A percentile compares a stretch with the other conserved stretches of the same genome.
phyloP scores from a whole-genome alignment of 2,888 invertebrate genomes.

The Venusia cambrica region DNA sequence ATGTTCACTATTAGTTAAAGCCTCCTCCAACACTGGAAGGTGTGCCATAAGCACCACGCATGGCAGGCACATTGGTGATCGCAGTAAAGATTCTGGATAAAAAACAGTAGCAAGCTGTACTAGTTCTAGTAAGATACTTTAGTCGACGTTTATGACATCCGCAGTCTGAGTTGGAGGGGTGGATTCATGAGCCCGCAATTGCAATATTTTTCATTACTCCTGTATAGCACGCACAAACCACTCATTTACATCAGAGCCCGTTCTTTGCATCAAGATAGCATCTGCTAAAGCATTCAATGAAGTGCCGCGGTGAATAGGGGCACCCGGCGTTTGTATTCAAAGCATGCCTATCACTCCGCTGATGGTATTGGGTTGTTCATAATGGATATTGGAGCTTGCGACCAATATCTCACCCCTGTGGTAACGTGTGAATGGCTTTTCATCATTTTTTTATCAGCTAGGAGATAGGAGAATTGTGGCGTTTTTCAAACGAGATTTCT shows the following conservation, averaged over 20 bases:
- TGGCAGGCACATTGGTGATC: too few species aligned
- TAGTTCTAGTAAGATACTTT: too few species aligned
- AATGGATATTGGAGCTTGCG: conserved; percentile 43
- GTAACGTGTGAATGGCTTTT: conserved; percentile 28
- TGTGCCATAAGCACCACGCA: too few species aligned
- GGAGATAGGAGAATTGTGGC: conserved; percentile 10
- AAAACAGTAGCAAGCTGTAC: too few species aligned
- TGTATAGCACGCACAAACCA: conserved; percentile 1
- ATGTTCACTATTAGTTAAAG: too few species aligned
- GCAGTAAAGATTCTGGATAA: conserved; percentile 3
- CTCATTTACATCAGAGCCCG: conserved; percentile 29
- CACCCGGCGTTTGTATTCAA: conserved; percentile 65
- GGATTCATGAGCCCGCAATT: too few species aligned
- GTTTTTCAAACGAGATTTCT: conserved; percentile 3
- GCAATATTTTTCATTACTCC: too few species aligned
- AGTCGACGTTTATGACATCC: too few species aligned
- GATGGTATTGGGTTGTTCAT: conserved; percentile 59
- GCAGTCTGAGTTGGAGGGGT: too few species aligned
- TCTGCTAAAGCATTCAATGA: conserved; percentile 51
- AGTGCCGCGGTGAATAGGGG: conserved; percentile 51
- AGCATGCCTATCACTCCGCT: conserved; percentile 42
- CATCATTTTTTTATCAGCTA: conserved; percentile 31
- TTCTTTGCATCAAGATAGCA: conserved; percentile 35
- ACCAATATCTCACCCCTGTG: conserved; percentile 28
- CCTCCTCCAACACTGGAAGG: too few species aligned